Percentiles rank a stretch among this genome's conserved stretches.
Evolutionary conservation across 2,888 invertebrate species (phyloP).

Genomic region (Chloroclystis v-ata): DNA sequence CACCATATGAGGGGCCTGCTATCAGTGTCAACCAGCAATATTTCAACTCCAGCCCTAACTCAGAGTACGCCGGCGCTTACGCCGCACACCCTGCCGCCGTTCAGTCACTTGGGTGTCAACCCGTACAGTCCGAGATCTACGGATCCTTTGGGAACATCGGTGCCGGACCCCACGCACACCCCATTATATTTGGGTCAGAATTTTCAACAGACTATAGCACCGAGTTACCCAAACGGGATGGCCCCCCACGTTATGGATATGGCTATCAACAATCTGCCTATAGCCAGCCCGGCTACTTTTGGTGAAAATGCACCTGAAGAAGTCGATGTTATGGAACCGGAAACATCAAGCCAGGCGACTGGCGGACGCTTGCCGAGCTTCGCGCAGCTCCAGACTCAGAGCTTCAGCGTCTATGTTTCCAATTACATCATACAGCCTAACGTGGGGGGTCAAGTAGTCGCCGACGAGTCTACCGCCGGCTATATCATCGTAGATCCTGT

Average conservation of each 20-base stretch:
- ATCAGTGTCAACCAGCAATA: conserved; percentile 85
- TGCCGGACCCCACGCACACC: conserved; percentile 79
- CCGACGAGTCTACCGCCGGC: conserved; percentile 73
- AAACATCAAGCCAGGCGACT: conserved; percentile 60
- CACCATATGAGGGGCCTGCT: conserved; percentile 94
- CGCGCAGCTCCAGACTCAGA: conserved; percentile 79
- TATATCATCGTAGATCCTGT: conserved; percentile 69
- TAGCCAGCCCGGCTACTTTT: conserved; percentile 89
- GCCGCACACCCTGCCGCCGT: conserved; percentile 77
- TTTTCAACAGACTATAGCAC: conserved; percentile 79
- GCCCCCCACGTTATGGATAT: conserved; percentile 91
- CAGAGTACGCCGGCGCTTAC: conserved; percentile 77
- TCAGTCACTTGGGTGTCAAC: conserved; percentile 79
- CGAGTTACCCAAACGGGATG: conserved; percentile 90
- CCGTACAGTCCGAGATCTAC: conserved; percentile 78
- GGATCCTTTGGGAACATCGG: conserved; percentile 79
- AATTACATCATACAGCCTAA: conserved; percentile 80
- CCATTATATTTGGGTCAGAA: conserved; percentile 79
- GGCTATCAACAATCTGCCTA: conserved; percentile 82
- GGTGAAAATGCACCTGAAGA: conserved; percentile 80
- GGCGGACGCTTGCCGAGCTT: conserved; percentile 81
- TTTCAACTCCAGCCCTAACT: conserved; percentile 77
- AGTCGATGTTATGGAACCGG: conserved; percentile 71
- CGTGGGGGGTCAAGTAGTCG: conserved; percentile 86
- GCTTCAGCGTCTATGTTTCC: conserved; percentile 78